Conservation (phyloP, 2,888 invertebrate genomes). For the Apeira syringaria region DNA sequence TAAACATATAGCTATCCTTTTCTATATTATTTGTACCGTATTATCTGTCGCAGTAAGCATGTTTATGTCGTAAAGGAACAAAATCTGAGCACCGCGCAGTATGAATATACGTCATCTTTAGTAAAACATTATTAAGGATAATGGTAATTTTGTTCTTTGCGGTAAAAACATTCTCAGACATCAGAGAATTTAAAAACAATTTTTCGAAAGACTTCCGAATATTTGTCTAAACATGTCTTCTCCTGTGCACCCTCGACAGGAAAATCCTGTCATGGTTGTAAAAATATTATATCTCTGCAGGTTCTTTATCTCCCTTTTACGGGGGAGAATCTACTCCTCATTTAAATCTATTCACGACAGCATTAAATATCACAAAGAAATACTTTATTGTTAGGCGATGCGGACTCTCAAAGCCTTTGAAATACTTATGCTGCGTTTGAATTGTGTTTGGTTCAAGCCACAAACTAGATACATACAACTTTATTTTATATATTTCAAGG, state of each 20-base stretch:
- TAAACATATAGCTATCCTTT: no score
- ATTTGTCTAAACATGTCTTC: constrained; percentile 9
- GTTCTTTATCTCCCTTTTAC: neutral
- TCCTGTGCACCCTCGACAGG: neutral
- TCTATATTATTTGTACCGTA: no score
- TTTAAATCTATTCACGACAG: constrained; percentile 28
- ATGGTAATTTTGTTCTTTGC: neutral
- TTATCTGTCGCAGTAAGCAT: no score
- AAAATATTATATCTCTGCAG: neutral
- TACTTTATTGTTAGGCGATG: constrained; percentile 38
- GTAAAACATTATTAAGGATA: neutral
- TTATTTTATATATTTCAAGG: no score
- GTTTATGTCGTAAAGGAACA: no score
- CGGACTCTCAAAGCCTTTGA: constrained; percentile 39
- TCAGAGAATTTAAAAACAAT: constrained; percentile 5
- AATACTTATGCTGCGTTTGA: constrained; percentile 30
- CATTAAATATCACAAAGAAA: constrained; percentile 38
- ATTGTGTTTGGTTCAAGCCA: constrained; percentile 18
- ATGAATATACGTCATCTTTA: no score
- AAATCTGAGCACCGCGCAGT: no score
- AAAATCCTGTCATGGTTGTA: no score
- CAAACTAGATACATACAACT: no score
- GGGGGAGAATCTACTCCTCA: no score
- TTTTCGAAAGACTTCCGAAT: constrained; percentile 6
- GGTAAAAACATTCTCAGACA: neutral